Evolutionary conservation across 2,113 vertebrate genomes (phyloP), one percentile per base, ranked within the genome.

Genomic region (Cavia aperea): DNA sequence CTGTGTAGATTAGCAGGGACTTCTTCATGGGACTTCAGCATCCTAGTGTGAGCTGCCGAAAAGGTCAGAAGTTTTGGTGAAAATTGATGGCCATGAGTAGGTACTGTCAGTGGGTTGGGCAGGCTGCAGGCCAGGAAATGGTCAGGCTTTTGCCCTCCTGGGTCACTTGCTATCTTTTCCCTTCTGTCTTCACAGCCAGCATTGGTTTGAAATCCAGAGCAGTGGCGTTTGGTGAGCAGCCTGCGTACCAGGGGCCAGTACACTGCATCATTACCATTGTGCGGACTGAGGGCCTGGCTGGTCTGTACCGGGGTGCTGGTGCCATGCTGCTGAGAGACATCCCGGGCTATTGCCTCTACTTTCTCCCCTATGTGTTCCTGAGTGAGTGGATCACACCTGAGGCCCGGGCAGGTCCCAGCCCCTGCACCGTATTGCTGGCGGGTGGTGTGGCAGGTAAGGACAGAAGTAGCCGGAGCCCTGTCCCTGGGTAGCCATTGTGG

Each of bases 301-400:
- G 99, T 18, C 96, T 99, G 16, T 99, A 99, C 96, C 97, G 99
- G 70, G 99, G 99, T 0, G 97, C 97, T 0, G 97, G 98, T 1
- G 98, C 99, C 96, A 99, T 99, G 99, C 89, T 99, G 51, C 97
- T 99, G 89, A 98, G 99, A 91, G 99, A 99, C 12, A 85, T 99
- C 68, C 99, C 99, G 0, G 99, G 99, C 4, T 99, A 99, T 91
- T 97, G 98, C 14, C 97, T 99, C 92, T 99, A 99, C 96, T 99
- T 99, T 94, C 97, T 99, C 94, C 99, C 99, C 0, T 99, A 99
- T 9, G 94, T 97, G 2, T 65, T 99, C 68, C 96, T 99, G 93
- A 98, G 98, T 56, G 94, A 97, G 89, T 98, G 98, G 98, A 96
- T 99, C 94, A 99, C 97, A 7, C 97, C 99, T 0, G 98, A 98